Percentiles rank a stretch among this genome's conserved stretches.
Conservation (phyloP, 2,888 invertebrate species). For the Agrochola circellaris region DNA sequence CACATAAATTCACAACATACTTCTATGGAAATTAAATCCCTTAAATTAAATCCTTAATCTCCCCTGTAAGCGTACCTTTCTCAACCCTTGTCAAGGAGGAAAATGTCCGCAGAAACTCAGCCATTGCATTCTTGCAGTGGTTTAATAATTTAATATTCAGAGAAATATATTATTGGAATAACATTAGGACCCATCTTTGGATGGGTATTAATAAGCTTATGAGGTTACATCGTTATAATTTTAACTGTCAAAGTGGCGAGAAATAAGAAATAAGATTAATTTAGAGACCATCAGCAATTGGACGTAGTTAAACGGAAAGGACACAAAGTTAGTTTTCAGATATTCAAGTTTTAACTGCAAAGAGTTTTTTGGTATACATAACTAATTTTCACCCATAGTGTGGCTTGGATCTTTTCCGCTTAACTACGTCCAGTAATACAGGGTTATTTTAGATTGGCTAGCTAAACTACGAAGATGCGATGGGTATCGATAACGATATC, state of each 20-base stretch:
- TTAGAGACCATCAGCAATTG: neutral
- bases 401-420: too few relatives aligned
- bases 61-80: constrained; percentile 56
- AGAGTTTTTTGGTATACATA: too few relatives aligned
- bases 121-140: constrained; percentile 57
- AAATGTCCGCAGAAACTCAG: constrained; percentile 26
- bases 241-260: neutral
- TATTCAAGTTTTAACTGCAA: too few relatives aligned
- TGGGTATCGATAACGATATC: too few relatives aligned
- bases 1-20: constrained; percentile 52
- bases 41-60: constrained; percentile 54
- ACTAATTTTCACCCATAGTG: too few relatives aligned
- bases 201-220: neutral
- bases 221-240: neutral
- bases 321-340: too few relatives aligned
- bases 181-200: neutral
- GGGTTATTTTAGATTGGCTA: too few relatives aligned
- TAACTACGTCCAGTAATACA: too few relatives aligned
- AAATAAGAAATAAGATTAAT: neutral
- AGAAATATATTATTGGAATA: constrained; percentile 12
- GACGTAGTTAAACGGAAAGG: too few relatives aligned
- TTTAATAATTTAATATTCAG: constrained; percentile 37
- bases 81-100: constrained; percentile 51
- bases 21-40: constrained; percentile 49
- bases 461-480: too few relatives aligned